Conservation (phyloP, 2,797 vertebrate genomes). For the Oophaga sylvatica region DNA sequence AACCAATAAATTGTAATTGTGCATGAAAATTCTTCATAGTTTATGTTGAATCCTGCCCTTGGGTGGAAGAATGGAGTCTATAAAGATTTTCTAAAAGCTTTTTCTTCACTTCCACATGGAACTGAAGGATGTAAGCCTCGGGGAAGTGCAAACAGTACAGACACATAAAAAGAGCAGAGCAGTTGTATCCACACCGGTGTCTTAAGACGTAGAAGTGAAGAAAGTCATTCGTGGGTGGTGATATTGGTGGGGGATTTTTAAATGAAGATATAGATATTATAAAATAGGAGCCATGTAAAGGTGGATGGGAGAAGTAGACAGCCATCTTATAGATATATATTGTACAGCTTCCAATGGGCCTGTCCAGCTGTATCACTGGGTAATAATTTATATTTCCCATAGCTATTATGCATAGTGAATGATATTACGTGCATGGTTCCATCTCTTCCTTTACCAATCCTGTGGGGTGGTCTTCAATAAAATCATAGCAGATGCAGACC, state of each 20-base stretch:
- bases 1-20: constrained; percentile 10
- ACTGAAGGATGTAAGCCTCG: background rate
- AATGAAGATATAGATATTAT: background rate
- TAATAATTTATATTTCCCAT: no score
- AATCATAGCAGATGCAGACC: no score
- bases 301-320: background rate
- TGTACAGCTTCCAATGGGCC: background rate
- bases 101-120: background rate
- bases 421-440: no score
- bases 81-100: background rate
- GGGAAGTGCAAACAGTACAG: background rate
- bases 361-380: no score
- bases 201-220: background rate
- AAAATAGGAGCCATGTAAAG: background rate
- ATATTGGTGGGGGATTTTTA: background rate
- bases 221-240: background rate
- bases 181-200: background rate
- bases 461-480: no score
- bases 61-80: background rate
- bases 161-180: background rate
- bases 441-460: no score
- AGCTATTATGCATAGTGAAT: no score
- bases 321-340: no score
- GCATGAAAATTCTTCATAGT: constrained; percentile 2
- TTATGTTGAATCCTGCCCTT: constrained; percentile 2